Base-by-base conservation (phyloP, 2,888 invertebrate species). In the Callyntrura guangdongensis region DNA sequence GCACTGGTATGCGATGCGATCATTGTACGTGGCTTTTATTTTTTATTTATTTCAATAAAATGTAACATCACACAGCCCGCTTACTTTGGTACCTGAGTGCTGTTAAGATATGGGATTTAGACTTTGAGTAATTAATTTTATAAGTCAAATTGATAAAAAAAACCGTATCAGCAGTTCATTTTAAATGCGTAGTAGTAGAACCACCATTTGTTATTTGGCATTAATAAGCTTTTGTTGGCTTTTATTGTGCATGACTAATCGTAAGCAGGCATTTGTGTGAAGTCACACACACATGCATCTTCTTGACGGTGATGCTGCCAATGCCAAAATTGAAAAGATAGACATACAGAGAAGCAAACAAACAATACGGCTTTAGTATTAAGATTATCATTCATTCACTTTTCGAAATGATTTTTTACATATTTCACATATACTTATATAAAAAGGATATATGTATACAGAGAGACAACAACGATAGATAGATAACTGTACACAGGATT, bases 401-500 rank as follows among this genome's bases (percentile, higher is more conserved):
- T 22, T 69, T 25, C 49, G 49, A 77, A 47, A 47, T 27, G 27
- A 6, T 79, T 20, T 53, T 8, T 22, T 17, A 25, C 56, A 17
- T 11, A 64, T n/a, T 17, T 11, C 20, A 64, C 5, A 64, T 17
- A 11, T 6, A 14, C 27, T 14, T 36, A 36, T 22, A 20, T 36
- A 5, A 64, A 64, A n/a, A 25, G 5, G n/a, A 6, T 36, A 36
- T 6, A 6, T 36, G 36, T 36, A 36, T 36, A 6, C 36, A 36
- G 3, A 36, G 2, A 36, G 20, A 49, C 25, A n/a, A 79, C n/a
- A 25, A 79, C 12, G 27, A 49, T 12, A 11, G 27, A 49, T 12
- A 11, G 17, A 49, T 84, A 84, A 84, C 83, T 67, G 83, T 84
- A 47, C 83, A 67, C 27, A 53, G 74, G 72, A 86, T 86, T 86